phyloP scores from a whole-genome alignment of 2,888 invertebrate species.

The Portevinia maculata region DNA sequence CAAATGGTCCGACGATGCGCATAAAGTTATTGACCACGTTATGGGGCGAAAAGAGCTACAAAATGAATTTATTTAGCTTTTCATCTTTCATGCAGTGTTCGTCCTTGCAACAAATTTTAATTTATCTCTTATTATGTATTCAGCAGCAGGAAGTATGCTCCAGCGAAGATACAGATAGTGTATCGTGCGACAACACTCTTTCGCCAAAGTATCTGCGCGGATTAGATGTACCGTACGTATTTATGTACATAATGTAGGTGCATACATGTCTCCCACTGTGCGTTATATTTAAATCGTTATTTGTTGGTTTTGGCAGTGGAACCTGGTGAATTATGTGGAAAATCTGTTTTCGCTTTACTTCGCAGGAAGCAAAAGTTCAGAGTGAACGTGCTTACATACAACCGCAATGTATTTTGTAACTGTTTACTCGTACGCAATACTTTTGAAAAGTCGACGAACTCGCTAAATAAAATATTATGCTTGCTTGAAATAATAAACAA shows the following conservation, averaged over 20 bases:
- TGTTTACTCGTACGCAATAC: background rate
- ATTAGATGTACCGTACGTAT: no score
- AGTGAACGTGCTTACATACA: constrained; percentile 36
- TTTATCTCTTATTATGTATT: constrained; percentile 62
- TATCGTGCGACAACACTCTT: constrained; percentile 23
- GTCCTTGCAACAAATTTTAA: constrained; percentile 52
- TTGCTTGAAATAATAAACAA: constrained; percentile 33
- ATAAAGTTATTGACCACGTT: constrained; percentile 61
- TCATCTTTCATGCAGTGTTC: constrained; percentile 5
- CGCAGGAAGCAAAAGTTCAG: constrained; percentile 20
- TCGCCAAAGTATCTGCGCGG: constrained; percentile 3
- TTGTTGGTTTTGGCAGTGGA: constrained; percentile 55
- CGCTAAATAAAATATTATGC: constrained; percentile 4
- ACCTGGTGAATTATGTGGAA: constrained; percentile 59
- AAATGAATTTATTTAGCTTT: constrained; percentile 43
- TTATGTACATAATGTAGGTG: no score
- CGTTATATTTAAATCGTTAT: constrained; percentile 29
- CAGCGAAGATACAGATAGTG: constrained; percentile 25
- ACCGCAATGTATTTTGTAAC: constrained; percentile 45
- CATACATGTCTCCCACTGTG: background rate
- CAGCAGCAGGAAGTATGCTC: constrained; percentile 56
- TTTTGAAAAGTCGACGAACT: constrained; percentile 53
- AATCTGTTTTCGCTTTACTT: constrained; percentile 33
- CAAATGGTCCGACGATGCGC: constrained; percentile 50
- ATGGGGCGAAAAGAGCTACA: background rate